Base-by-base conservation (phyloP, 37 sponge, comb jelly and placozoan species). In the Agelas oroides region DNA sequence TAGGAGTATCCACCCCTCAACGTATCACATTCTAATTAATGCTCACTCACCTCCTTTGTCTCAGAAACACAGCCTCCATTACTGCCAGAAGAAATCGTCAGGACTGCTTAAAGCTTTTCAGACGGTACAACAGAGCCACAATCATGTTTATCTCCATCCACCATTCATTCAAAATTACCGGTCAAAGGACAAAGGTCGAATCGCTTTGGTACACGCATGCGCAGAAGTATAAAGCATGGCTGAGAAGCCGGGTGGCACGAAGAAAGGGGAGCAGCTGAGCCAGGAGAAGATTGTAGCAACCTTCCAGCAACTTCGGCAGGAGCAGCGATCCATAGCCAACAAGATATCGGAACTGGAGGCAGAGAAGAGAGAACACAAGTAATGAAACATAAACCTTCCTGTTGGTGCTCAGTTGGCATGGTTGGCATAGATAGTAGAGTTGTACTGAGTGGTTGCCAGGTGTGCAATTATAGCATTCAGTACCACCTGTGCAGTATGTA, bases 321-420 rank as follows among this genome's bases (percentile, higher is more conserved):
- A 98, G 66, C 99, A 98, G 81, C 58, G 94, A 76, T 74, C 88
- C 41, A 70, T 98, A 6, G 93, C 87, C 34, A 72, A 40, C 52
- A 98, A 98, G 76, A 90, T 98, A 62, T 38, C 93, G 16, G 99
- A 98, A 75, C 66, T 98, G n/a, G 95, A 98, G 46, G 39, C 64
- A 12, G 99, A 98, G 13, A 85, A 79, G 80, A 92, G 80, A 17
- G 96, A 98, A 38, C 97, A 98, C 78, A 79, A 79, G 96, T 92
- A 70, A 59, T n/a, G n/a, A n/a, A n/a, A n/a, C n/a, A n/a, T n/a
- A n/a, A n/a, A n/a, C n/a, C n/a, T n/a, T n/a, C n/a, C n/a, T n/a
- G n/a, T n/a, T 85, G 68, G 33, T 14, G 28, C 56, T 62, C 36
- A 68, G 58, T 78, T 59, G 41, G 27, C 75, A 52, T 36, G 15